Conservation (phyloP, 2,888 invertebrate genomes). For the Caenorhabditis becei region DNA sequence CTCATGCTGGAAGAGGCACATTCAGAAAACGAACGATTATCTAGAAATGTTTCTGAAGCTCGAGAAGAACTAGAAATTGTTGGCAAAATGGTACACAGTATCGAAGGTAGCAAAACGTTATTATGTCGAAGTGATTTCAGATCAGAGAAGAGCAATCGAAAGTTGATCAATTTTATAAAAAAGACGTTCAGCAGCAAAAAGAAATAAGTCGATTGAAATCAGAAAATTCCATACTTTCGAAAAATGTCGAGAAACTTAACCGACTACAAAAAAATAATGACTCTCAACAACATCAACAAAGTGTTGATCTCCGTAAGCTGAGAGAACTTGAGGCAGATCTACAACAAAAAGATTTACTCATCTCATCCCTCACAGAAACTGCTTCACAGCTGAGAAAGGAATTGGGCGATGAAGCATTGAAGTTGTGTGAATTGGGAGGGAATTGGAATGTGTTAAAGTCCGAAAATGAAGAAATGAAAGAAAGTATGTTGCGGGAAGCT, state of each 20-base stretch:
- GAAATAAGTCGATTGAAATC: conserved; percentile 19
- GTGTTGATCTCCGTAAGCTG: conserved; percentile 54
- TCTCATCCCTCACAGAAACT: conserved; percentile 28
- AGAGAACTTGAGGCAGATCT: conserved; percentile 48
- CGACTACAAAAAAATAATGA: conserved; percentile 5
- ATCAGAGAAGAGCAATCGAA: conserved; percentile 46
- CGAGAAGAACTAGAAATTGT: conserved; percentile 51
- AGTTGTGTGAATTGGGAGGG: conserved; percentile 23
- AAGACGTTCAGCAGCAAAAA: conserved; percentile 14
- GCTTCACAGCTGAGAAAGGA: conserved; percentile 20
- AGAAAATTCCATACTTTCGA: background rate
- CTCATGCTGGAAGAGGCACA: conserved; percentile 9
- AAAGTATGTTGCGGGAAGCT: conserved; percentile 16
- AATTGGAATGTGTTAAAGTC: conserved; percentile 29
- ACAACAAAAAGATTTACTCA: conserved; percentile 44
- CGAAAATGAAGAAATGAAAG: conserved; percentile 39
- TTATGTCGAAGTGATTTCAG: background rate
- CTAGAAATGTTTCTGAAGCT: conserved; percentile 10
- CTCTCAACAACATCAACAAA: conserved; percentile 25
- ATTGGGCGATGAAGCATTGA: conserved; percentile 42
- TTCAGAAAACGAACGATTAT: background rate
- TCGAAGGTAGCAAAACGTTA: no score
- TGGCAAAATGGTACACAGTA: conserved; percentile 43
- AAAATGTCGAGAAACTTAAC: conserved; percentile 21
- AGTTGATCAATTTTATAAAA: conserved; percentile 29